Evolutionary conservation across 1,140 invertebrate species (phyloP), one percentile per base, ranked within the genome.

Genomic region (Macrotrachela quadricornifera): DNA sequence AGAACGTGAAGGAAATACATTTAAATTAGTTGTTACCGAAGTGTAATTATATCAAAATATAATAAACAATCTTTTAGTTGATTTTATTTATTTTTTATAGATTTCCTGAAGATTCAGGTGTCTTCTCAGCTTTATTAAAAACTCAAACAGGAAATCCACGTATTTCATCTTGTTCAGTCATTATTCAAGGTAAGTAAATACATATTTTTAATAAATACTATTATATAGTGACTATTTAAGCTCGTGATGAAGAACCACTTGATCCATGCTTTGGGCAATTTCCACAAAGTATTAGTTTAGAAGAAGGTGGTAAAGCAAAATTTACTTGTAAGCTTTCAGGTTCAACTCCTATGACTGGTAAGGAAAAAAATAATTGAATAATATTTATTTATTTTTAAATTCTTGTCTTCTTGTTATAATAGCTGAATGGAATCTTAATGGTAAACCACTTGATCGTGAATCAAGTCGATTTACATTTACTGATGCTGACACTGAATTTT

Each of bases 61-160:
- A 2, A 30, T 30, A 30, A 30, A 30, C 2, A 8, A 30, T 30
- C 8, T 30, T 30, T 4, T 30, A 2, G 21, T 30, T 30, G 8
- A 4, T 4, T 30, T 4, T 30, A 30, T 30, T 4, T 30, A 4
- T 30, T 8, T 30, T 4, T 30, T 30, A 4, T 8, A 30, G 21
- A 44, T 54, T 54, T 54, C 53, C 53, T 13, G 53, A 54, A 43
- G 53, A 54, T 50, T 49, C 53, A n/a, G 53, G 53, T 17, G 43
- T 54, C 36, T 54, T 54, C 40, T 54, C 53, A 21, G 30, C 39
- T 9, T 44, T 46, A 21, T n/a, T 53, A 30, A 46, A 42, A 36
- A 53, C 15, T 16, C 46, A 43, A 49, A 14, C 44, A 30, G 36
- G 38, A 1, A 49, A 49, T 37, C 46, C 46, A 39, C 21, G 21